These are phyloP conservation scores for Trimorus sp. DNA, from an alignment of 2,888 invertebrate species.

Conservation along the genomic window DNA sequence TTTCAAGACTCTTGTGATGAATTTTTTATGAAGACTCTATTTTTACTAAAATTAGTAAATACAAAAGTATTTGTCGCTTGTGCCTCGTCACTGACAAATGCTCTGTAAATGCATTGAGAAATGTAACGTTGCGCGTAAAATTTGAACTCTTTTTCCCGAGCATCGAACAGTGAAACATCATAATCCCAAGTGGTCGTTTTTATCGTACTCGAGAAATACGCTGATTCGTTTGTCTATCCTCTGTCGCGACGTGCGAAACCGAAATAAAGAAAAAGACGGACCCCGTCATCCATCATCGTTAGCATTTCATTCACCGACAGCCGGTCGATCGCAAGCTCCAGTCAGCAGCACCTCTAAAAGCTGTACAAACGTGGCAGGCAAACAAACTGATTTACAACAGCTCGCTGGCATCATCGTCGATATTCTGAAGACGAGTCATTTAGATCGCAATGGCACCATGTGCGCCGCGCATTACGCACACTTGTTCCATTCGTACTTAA, in stretches of 20 bases:
- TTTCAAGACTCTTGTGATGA: no score
- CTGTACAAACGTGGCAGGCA: conserved; percentile 74
- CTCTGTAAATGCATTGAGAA: conserved; percentile 33
- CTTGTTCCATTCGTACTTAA: conserved; percentile 40
- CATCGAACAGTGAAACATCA: conserved; percentile 55
- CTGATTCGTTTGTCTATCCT: conserved; percentile 65
- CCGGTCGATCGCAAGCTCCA: conserved; percentile 69
- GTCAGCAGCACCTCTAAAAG: conserved; percentile 70
- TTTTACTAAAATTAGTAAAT: no score
- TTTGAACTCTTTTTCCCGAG: conserved; percentile 19
- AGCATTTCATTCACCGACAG: conserved; percentile 75
- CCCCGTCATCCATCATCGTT: conserved; percentile 76
- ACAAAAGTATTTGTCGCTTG: neutral
- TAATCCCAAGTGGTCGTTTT: conserved; percentile 49
- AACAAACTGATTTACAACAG: conserved; percentile 71
- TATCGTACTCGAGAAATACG: conserved; percentile 54
- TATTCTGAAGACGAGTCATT: conserved; percentile 60
- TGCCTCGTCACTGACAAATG: conserved; percentile 19
- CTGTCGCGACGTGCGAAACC: conserved; percentile 53
- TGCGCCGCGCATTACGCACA: conserved; percentile 48
- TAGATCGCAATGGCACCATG: conserved; percentile 49
- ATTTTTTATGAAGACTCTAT: no score
- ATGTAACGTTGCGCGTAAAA: conserved; percentile 11
- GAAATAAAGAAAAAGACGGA: conserved; percentile 55
- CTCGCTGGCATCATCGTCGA: conserved; percentile 54